Evolutionary conservation across 2,113 vertebrate genomes (phyloP).

Genomic region (Petrocephalus zakoni): DNA sequence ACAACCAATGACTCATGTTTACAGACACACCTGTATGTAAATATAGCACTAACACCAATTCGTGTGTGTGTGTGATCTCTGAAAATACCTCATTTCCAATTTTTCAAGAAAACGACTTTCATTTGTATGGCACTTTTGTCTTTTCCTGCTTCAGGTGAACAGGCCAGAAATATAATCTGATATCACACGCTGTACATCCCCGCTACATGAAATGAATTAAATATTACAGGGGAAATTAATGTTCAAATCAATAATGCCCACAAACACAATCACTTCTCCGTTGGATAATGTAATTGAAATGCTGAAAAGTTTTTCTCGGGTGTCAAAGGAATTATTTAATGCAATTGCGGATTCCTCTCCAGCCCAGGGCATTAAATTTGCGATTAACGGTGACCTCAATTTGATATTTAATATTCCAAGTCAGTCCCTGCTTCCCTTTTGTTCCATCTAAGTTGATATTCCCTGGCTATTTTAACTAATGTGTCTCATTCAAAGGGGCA

Average conservation of each 20-base stretch:
- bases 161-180: not conserved
- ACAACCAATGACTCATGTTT: not conserved
- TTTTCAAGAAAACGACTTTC: not conserved
- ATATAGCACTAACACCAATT: not conserved
- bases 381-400: slow-evolving; percentile 13
- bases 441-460: slow-evolving; percentile 7
- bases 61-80: not conserved
- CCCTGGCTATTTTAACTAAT: slow-evolving; percentile 4
- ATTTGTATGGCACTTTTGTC: not conserved
- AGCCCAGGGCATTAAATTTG: slow-evolving; percentile 13
- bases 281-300: slow-evolving; percentile 5
- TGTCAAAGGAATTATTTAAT: not conserved
- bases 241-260: not conserved
- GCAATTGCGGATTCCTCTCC: not conserved
- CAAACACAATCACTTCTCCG: not conserved
- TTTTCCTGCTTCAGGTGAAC: not conserved
- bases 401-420: slow-evolving; percentile 11
- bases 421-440: not conserved
- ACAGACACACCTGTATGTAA: not conserved
- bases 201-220: not conserved
- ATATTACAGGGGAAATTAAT: not conserved
- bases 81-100: not conserved
- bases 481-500: not conserved
- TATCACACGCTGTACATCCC: not conserved
- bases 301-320: not conserved